Base-by-base conservation (phyloP, 2,113 vertebrate genomes). In the Sylvicapra grimmia region DNA sequence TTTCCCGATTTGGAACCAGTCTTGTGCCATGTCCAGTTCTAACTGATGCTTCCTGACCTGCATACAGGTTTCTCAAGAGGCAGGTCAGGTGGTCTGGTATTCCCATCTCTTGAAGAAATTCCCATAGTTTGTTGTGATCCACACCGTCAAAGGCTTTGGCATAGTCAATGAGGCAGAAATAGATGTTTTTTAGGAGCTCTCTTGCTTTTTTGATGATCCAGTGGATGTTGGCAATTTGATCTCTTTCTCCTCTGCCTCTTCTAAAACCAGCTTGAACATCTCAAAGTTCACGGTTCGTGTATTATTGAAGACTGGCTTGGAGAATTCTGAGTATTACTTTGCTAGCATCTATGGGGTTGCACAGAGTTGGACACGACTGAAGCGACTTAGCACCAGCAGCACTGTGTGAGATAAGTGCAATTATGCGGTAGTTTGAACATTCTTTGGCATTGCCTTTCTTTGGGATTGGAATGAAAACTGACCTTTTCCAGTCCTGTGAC, bases 381-480 rank as follows among this genome's bases (percentile, higher is more conserved):
- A 58, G 8, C 0, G 8, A 58, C 56, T 58, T 58, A 58, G 21
- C 56, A 58, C 3, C 21, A 25, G 56, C 56, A 58, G 21, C 8
- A 58, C 4, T 4, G 8, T 68, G n/a, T 72, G n/a, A 72, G 65
- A 36, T 72, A n/a, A 36, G 18, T 36, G 33, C 18, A 36, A 21
- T 11, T 21, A 4, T 21, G n/a, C 0, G 0, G n/a, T 36, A 21
- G n/a, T 36, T 11, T 72, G n/a, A 72, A 9, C n/a, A 21, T 36
- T 36, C 9, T 72, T 68, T 68, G 31, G 31, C 8, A 68, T n/a
- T 68, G 63, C 4, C 8, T n/a, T 68, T 68, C 33, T 68, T 72
- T 36, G 65, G 2, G n/a, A 21, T 72, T 72, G 8, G 65, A 21
- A 21, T 36, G n/a, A 72, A 68, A 72, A 72, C 18, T 72, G 65